These are phyloP conservation scores for Poeciliopsis turrubarensis DNA, from an alignment of 2,113 vertebrate species.

Conservation along the genomic window DNA sequence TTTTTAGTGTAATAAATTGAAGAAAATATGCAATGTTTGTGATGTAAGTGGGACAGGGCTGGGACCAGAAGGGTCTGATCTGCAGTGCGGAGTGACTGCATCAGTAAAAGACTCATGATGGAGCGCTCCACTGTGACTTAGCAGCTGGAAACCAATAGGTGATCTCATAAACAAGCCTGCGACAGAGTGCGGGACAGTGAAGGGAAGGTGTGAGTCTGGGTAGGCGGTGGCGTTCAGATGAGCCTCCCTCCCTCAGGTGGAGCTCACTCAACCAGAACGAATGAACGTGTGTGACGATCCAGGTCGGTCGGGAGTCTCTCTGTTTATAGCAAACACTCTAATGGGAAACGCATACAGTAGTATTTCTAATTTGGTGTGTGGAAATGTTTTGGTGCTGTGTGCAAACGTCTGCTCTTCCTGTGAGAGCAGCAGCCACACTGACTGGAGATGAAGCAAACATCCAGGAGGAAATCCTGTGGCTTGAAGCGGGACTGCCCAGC, in stretches of 20 bases:
- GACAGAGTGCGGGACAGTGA: constrained; percentile 9
- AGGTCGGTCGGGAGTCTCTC: background rate
- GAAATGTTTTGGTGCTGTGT: background rate
- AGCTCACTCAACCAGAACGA: constrained; percentile 22
- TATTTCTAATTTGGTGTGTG: constrained; percentile 3
- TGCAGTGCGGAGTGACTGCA: constrained; percentile 5
- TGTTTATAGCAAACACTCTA: constrained; percentile 18
- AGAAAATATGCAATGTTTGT: background rate
- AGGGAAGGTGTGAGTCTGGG: constrained; percentile 31
- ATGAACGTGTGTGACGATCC: constrained; percentile 17
- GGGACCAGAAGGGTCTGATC: background rate
- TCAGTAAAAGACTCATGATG: constrained; percentile 30
- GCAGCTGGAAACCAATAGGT: constrained; percentile 38
- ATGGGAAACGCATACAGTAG: background rate
- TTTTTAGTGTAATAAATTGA: background rate
- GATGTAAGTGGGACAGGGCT: background rate
- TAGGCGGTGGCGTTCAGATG: constrained; percentile 9
- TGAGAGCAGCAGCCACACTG: too few relatives aligned
- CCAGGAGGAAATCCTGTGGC: background rate
- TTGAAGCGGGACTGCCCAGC: too few relatives aligned
- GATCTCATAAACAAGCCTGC: constrained; percentile 42
- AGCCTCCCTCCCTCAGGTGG: background rate
- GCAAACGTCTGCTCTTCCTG: too few relatives aligned
- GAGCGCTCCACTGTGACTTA: constrained; percentile 48
- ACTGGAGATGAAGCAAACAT: too few relatives aligned